phyloP scores from a whole-genome alignment of 2,113 vertebrate species.

The Rhabdomys dilectus region DNA sequence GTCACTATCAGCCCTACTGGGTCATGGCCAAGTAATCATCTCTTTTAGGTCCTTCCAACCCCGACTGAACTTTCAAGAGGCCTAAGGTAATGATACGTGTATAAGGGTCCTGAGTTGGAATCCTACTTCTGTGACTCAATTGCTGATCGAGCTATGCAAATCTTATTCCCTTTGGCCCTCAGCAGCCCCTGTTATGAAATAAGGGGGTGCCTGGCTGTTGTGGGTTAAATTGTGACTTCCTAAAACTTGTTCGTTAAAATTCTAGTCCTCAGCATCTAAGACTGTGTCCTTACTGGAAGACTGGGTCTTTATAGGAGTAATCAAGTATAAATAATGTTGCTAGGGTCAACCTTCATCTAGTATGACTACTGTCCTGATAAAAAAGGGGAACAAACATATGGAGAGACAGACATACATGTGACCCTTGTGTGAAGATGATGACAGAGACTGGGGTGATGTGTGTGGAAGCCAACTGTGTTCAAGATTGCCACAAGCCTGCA shows the following conservation, averaged over 20 bases:
- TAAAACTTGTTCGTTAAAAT: background rate
- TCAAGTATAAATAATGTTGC: background rate
- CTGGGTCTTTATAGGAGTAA: background rate
- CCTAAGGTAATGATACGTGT: background rate
- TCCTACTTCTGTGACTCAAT: background rate
- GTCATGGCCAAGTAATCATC: conserved; percentile 29
- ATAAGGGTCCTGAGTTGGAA: background rate
- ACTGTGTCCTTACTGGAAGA: conserved; percentile 11
- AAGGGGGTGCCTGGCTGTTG: background rate
- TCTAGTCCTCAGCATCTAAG: background rate
- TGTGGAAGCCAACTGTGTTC: background rate
- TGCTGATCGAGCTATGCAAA: background rate
- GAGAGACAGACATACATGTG: background rate
- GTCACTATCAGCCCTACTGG: background rate
- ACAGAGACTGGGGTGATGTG: background rate
- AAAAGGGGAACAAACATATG: background rate
- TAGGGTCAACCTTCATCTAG: background rate
- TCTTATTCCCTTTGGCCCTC: background rate
- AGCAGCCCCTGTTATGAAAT: background rate
- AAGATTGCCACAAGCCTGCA: background rate
- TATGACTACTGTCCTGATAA: background rate
- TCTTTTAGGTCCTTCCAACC: background rate
- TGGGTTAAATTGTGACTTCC: background rate
- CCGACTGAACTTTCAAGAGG: background rate
- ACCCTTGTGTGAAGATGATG: background rate